Conservation (phyloP, 64 coral and sea anemone genomes). For the Catalaphyllia jardinei region DNA sequence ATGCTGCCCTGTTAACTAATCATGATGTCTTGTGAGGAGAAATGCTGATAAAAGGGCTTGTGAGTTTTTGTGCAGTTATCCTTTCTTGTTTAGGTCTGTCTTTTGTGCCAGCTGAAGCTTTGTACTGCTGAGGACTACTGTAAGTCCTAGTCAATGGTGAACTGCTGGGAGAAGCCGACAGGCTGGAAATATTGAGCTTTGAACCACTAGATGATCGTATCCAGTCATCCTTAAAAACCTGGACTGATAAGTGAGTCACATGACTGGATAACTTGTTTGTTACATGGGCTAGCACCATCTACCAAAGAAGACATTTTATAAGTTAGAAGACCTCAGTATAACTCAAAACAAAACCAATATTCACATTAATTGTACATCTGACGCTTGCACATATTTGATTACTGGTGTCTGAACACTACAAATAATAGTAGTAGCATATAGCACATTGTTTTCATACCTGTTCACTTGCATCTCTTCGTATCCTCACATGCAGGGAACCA, state of each 20-base stretch:
- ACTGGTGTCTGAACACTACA: too few relatives aligned
- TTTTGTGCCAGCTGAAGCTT: not conserved
- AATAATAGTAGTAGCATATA: too few relatives aligned
- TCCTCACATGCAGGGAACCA: constrained; percentile 90
- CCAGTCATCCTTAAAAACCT: constrained; percentile 99
- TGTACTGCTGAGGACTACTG: constrained; percentile 21
- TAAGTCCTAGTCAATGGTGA: not conserved
- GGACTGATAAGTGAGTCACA: constrained; percentile 79
- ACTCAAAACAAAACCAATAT: too few relatives aligned
- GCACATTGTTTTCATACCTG: constrained; percentile 49
- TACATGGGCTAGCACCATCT: constrained; percentile 97
- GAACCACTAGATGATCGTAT: constrained; percentile 73
- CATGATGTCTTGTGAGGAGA: not conserved
- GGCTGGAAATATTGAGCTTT: constrained; percentile 54
- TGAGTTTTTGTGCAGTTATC: not conserved
- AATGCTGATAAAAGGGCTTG: not conserved
- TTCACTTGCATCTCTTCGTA: constrained; percentile 94
- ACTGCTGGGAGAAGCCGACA: not conserved
- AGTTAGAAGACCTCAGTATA: too few relatives aligned
- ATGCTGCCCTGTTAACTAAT: not conserved
- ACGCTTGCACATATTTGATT: too few relatives aligned
- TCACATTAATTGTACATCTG: too few relatives aligned
- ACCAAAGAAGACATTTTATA: not conserved
- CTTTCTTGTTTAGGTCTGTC: not conserved
- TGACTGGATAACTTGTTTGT: constrained; percentile 87